Evolutionary conservation across 2,888 invertebrate genomes (phyloP).

Genomic region (Altica lythri): DNA sequence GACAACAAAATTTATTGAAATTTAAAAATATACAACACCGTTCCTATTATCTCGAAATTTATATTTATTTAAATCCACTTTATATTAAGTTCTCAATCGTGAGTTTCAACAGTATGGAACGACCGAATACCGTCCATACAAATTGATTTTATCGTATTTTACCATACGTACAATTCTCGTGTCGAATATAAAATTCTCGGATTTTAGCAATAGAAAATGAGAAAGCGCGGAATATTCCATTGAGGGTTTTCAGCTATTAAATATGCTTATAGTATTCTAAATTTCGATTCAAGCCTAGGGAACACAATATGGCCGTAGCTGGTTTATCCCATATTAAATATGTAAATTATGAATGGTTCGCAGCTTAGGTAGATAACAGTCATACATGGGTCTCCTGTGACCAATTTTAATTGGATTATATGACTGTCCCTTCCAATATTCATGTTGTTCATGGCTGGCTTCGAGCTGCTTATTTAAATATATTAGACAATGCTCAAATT

Average conservation of each 20-base stretch:
- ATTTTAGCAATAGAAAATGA: constrained; percentile 21
- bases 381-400: constrained; percentile 52
- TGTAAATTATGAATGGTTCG: constrained; percentile 54
- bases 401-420: constrained; percentile 56
- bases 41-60: too few relatives aligned
- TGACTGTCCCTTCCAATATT: constrained; percentile 43
- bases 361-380: constrained; percentile 54
- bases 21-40: too few relatives aligned
- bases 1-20: too few relatives aligned
- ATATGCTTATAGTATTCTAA: constrained; percentile 41
- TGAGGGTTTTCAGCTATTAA: constrained; percentile 42
- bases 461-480: constrained; percentile 25
- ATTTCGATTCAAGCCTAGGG: constrained; percentile 33
- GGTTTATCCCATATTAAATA: constrained; percentile 49
- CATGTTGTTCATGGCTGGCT: constrained; percentile 23
- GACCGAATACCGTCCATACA: constrained; percentile 22
- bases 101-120: too few relatives aligned
- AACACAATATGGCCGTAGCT: constrained; percentile 29
- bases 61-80: too few relatives aligned
- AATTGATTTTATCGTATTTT: constrained; percentile 28
- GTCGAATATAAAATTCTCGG: constrained; percentile 24
- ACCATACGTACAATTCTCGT: constrained; percentile 20
- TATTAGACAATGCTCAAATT: constrained; percentile 22
- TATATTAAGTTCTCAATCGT: too few relatives aligned
- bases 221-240: constrained; percentile 33